Percentiles rank a stretch among this genome's conserved stretches.
phyloP scores from a whole-genome alignment of 23 tunicate genomes.

The Trididemnum clinides region DNA sequence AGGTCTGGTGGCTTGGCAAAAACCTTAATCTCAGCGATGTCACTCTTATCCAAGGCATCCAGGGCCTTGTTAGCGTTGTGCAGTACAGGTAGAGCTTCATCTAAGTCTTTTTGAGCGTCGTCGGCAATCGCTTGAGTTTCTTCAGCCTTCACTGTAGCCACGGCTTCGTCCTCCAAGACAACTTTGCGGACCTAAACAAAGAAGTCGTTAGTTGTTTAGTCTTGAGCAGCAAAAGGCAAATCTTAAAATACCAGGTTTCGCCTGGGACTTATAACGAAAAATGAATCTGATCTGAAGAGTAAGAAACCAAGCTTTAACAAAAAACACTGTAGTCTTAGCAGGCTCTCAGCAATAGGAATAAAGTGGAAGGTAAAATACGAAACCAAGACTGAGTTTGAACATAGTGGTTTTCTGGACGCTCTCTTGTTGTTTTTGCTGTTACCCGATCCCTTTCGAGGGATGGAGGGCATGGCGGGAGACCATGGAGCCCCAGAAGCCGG shows the following conservation, averaged over 20 bases:
- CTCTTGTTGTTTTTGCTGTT: too few species aligned
- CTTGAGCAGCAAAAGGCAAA: background rate
- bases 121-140: conserved; percentile 98
- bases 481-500: too few species aligned
- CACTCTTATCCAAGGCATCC: conserved; percentile 90
- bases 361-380: too few species aligned
- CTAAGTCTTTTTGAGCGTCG: conserved; percentile 93
- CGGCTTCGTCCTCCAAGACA: conserved; percentile 96
- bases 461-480: too few species aligned
- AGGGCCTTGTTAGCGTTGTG: conserved; percentile 89
- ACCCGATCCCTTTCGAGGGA: too few species aligned
- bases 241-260: background rate
- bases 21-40: conserved; percentile 91
- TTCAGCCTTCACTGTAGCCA: conserved; percentile 93
- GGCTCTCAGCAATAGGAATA: too few species aligned
- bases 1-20: conserved; percentile 96
- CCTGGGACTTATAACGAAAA: too few species aligned
- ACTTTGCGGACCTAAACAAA: conserved; percentile 82
- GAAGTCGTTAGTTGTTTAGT: background rate
- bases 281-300: too few species aligned
- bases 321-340: too few species aligned
- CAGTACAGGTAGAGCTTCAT: conserved; percentile 89
- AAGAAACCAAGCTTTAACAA: too few species aligned
- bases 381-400: too few species aligned
- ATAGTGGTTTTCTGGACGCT: too few species aligned